phyloP scores from a whole-genome alignment of 2,113 vertebrate species.

The Atractosteus spatula region DNA sequence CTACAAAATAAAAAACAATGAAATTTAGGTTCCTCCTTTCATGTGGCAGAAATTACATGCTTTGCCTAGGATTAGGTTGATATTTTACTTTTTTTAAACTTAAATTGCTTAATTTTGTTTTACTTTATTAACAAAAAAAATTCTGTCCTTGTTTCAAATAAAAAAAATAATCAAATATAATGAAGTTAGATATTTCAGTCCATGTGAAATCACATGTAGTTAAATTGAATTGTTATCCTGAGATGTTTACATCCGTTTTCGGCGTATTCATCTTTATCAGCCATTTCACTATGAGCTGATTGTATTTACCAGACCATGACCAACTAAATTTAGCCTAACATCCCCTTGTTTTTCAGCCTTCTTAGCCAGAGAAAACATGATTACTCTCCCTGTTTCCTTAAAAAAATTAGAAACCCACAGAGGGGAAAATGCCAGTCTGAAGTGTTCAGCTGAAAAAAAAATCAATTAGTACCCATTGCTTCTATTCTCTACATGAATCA shows the following conservation, averaged over 20 bases:
- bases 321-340: constrained; percentile 4
- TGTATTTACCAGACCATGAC: constrained; percentile 17
- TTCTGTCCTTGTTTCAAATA: no score
- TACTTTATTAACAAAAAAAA: no score
- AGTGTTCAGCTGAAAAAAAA: no score
- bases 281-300: constrained; percentile 15
- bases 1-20: no score
- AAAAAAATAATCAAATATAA: not conserved
- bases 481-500: no score
- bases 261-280: not conserved
- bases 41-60: no score
- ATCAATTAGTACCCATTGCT: no score
- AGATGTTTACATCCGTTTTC: constrained; percentile 11
- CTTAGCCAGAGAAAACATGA: constrained; percentile 31
- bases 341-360: constrained; percentile 10
- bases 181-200: not conserved
- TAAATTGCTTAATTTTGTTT: no score
- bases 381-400: constrained; percentile 6
- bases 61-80: no score
- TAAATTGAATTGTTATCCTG: not conserved
- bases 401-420: constrained; percentile 2
- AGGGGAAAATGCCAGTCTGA: not conserved
- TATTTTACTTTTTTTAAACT: no score
- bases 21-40: no score
- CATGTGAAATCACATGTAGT: not conserved